Percentiles rank a stretch among this genome's conserved stretches.
These are phyloP conservation scores for Amphiduros pacificus DNA, from an alignment of 2,888 invertebrate genomes.

Conservation along the genomic window DNA sequence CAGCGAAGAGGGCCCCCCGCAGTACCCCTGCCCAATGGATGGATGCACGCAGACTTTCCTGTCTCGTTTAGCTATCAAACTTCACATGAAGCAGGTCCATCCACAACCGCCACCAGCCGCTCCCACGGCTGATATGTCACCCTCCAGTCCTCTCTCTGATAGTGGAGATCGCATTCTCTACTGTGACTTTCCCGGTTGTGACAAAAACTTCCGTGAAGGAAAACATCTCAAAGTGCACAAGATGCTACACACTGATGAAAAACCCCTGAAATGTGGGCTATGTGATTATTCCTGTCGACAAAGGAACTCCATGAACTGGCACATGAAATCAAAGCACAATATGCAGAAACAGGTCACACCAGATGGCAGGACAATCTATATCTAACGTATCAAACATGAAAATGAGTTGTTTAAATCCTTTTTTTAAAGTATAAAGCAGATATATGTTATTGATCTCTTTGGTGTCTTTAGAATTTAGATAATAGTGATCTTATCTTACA, in stretches of 20 bases:
- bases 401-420: too few species aligned
- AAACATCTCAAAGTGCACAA: conserved; percentile 34
- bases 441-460: too few species aligned
- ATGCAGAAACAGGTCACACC: conserved; percentile 28
- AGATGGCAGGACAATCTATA: conserved; percentile 32
- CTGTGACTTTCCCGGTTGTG: conserved; percentile 32
- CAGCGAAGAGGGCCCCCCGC: conserved; percentile 19
- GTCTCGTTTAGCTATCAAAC: conserved; percentile 18
- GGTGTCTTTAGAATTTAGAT: too few species aligned
- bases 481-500: too few species aligned
- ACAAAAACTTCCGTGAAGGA: conserved; percentile 30
- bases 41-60: conserved; percentile 15
- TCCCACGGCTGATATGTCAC: not conserved
- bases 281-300: conserved; percentile 34
- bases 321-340: conserved; percentile 36
- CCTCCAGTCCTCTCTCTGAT: conserved; percentile 12
- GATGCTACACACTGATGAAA: conserved; percentile 34
- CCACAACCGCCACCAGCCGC: conserved; percentile 2
- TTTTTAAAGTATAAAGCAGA: too few species aligned
- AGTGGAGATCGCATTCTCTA: conserved; percentile 17
- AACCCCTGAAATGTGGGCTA: conserved; percentile 31
- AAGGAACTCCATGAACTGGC: conserved; percentile 39
- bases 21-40: conserved; percentile 21
- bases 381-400: too few species aligned
- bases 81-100: conserved; percentile 25